Percentiles rank a stretch among this genome's conserved stretches.
Evolutionary conservation across 2,113 vertebrate species (phyloP).

Genomic region (Urocynchramus pylzowi): DNA sequence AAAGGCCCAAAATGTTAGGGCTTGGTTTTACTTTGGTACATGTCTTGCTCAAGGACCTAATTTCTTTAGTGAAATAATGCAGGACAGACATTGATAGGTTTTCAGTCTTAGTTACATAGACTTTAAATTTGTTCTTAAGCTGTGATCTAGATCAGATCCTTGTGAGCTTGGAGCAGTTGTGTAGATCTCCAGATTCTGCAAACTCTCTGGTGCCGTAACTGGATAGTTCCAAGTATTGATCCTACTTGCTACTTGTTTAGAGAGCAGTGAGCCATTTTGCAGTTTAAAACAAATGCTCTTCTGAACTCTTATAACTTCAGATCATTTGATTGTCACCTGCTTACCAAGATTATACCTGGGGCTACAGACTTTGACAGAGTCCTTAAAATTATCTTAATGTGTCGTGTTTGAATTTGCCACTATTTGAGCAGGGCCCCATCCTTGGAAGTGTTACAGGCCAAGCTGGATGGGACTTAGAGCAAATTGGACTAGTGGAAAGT

Average conservation of each 20-base stretch:
- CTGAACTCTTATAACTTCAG: neutral
- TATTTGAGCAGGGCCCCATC: neutral
- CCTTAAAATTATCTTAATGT: neutral
- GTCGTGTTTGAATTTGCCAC: neutral
- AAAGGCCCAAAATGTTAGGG: neutral
- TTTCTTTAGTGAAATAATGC: neutral
- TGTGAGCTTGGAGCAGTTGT: neutral
- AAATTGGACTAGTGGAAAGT: neutral
- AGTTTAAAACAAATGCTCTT: neutral
- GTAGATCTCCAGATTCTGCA: neutral
- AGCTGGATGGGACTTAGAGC: neutral
- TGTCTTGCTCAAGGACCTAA: neutral
- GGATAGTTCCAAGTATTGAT: neutral
- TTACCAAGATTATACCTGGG: neutral
- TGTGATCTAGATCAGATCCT: neutral
- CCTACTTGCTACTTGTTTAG: neutral
- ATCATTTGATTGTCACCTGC: neutral
- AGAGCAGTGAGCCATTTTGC: neutral
- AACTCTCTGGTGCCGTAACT: neutral
- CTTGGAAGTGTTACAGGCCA: neutral
- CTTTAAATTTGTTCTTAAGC: neutral
- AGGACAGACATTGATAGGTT: neutral
- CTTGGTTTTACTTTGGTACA: neutral
- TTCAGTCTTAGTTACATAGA: neutral
- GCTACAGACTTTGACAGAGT: neutral